Conservation (phyloP, 2,888 invertebrate species). For the Nesidiocoris tenuis region DNA sequence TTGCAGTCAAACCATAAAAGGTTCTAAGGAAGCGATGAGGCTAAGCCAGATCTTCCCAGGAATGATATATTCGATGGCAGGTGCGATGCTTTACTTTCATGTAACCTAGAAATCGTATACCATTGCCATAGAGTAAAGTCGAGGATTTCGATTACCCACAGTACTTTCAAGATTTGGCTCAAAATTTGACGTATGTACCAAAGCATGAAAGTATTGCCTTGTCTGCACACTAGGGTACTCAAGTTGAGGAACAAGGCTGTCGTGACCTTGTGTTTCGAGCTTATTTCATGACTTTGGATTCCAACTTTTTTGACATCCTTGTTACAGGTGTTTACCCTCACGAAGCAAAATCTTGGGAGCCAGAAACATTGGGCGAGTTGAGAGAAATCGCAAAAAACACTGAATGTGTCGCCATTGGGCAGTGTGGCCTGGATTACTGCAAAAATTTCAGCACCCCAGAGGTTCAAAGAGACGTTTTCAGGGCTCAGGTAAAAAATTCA, state of each 20-base stretch:
- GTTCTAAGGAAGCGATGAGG: slow-evolving; percentile 86
- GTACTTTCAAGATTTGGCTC: too few species aligned
- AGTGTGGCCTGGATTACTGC: slow-evolving; percentile 92
- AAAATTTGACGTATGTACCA: too few species aligned
- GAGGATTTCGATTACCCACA: too few species aligned
- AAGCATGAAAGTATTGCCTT: too few species aligned
- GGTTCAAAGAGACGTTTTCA: slow-evolving; percentile 81
- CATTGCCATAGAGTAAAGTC: too few species aligned
- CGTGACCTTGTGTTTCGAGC: too few species aligned
- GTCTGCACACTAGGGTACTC: too few species aligned
- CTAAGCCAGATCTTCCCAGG: slow-evolving; percentile 87
- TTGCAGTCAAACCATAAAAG: slow-evolving; percentile 83
- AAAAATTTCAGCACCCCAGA: slow-evolving; percentile 90
- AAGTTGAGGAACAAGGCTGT: too few species aligned
- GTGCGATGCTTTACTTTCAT: slow-evolving; percentile 56
- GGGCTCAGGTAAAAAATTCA: slow-evolving; percentile 83
- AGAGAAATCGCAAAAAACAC: slow-evolving; percentile 73
- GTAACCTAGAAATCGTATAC: too few species aligned
- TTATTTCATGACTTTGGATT: too few species aligned
- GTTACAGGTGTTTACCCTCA: slow-evolving; percentile 81
- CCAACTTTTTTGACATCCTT: too few species aligned
- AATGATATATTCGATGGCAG: slow-evolving; percentile 86
- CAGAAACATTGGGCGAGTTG: slow-evolving; percentile 62
- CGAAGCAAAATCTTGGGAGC: slow-evolving; percentile 87
- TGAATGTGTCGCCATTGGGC: slow-evolving; percentile 91